Conservation (phyloP, 1,140 invertebrate genomes). For the Matsumurasca onukii region DNA sequence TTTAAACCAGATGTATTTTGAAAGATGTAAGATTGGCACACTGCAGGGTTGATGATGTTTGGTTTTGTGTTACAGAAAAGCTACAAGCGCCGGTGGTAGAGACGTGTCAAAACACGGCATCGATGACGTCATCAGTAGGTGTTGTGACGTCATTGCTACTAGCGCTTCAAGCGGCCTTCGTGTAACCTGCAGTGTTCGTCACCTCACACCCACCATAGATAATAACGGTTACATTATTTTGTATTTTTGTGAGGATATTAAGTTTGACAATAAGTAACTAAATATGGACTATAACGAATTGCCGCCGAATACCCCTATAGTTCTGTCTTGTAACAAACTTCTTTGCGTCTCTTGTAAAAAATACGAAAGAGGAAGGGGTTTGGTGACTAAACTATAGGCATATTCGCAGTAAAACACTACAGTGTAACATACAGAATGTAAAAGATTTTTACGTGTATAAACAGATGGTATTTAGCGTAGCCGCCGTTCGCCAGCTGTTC, state of each 20-base stretch:
- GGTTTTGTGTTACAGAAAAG: background rate
- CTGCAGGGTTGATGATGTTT: background rate
- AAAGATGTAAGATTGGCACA: no score
- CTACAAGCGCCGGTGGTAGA: constrained; percentile 5
- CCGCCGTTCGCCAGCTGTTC: no score
- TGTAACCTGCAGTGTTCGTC: background rate
- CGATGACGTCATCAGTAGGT: background rate
- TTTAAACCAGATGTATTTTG: no score
- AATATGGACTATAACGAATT: constrained; percentile 11
- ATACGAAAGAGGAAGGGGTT: no score
- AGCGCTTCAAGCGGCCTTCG: background rate
- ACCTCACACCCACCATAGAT: background rate
- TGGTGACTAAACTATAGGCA: no score
- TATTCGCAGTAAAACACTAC: no score
- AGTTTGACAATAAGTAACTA: constrained; percentile 19
- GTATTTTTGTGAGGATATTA: constrained; percentile 21
- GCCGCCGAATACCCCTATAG: constrained; percentile 13
- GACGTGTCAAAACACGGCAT: background rate
- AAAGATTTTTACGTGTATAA: no score
- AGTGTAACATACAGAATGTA: no score
- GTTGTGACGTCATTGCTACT: background rate
- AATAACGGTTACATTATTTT: background rate
- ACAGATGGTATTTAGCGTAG: no score
- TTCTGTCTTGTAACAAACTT: no score
- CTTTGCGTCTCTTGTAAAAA: no score